Evolutionary conservation across 2,113 vertebrate species (phyloP), one percentile per base, ranked within the genome.

Genomic region (Neotoma lepida): DNA sequence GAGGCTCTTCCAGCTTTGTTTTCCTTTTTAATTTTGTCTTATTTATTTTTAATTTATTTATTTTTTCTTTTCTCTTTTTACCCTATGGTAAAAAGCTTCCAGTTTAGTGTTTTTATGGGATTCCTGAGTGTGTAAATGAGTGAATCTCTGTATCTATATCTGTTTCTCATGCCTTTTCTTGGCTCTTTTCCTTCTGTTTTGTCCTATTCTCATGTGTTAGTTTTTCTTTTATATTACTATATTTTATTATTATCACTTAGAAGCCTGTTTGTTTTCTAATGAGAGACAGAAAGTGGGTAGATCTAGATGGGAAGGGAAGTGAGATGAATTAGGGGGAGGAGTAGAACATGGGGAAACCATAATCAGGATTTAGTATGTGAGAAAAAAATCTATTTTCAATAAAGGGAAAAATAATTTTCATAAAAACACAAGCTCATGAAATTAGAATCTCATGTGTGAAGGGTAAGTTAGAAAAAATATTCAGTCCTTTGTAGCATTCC

Each of bases 361-460:
- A 51, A n/a, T n/a, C 33, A n/a, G 18, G 51, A 78, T 80, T 80
- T 56, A 80, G 22, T 56, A 56, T 56, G 33, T 80, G 30, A 80
- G 77, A 54, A 80, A 80, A 64, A 80, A 54, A 24, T 56, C 4
- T 77, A 30, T 56, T 56, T 80, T 80, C 33, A 80, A 80, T 56
- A n/a, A 56, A 80, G 22, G 0, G 1, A 56, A 80, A 56, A 77
- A 56, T 78, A 54, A 35, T 78, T 46, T 78, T 74, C 49, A 20
- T 17, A 33, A 77, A 63, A 64, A 64, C 9, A 30, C 35, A 89
- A 64, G 4, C 41, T 73, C 44, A 91, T 80, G 39, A 91, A 81
- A 63, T 80, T 85, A 84, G 4, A 89, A 92, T 80, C 56, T 94
- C 56, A 81, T 46, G 78, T 74, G 86, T 94, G 33, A 71, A 93